Base-by-base conservation (phyloP, 2,113 vertebrate genomes). In the Fulica atra region DNA sequence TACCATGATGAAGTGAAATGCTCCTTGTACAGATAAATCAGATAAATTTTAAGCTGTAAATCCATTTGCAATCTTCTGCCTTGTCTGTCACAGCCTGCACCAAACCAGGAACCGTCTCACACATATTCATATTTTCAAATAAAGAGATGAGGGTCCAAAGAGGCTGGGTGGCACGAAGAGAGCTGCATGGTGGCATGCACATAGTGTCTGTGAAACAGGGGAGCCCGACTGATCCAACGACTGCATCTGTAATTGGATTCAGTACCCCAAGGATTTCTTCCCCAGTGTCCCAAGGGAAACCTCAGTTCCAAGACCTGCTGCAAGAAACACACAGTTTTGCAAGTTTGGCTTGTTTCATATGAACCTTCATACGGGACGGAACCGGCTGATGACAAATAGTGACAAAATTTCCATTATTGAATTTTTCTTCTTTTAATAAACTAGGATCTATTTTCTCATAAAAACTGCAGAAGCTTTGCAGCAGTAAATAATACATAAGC, bases 361-460 rank as follows among this genome's bases (percentile, higher is more conserved):
- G 42, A 64, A 31, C 42, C 9, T 63, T 1, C 53, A 68, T 23
- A 40, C 1, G 5, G 18, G 26, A 74, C 42, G 77, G 38, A 92
- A 78, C 5, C 16, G 17, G 91, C 78, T 28, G 56, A 56, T 56
- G 24, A 86, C 29, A 64, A 93, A 35, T 48, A 91, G 35, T 20
- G 31, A 65, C 31, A 57, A 51, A 19, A 8, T 77, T 77, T 50
- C 17, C 14, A 11, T 54, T 61, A 65, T 38, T 76, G 14, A 66
- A 35, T 82, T 93, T 88, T 89, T 77, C 16, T 81, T 92, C 51
- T 88, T 92, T 66, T 92, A 94, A 88, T 74, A 74, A 92, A 81
- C 16, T 33, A 42, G 38, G 44, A 78, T 80, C 72, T 81, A 33
- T 88, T 93, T 91, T 89, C 40, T 74, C 11, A 71, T 70, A 20